phyloP scores from a whole-genome alignment of 2,888 invertebrate species.

The Chymomyza procnemis region DNA sequence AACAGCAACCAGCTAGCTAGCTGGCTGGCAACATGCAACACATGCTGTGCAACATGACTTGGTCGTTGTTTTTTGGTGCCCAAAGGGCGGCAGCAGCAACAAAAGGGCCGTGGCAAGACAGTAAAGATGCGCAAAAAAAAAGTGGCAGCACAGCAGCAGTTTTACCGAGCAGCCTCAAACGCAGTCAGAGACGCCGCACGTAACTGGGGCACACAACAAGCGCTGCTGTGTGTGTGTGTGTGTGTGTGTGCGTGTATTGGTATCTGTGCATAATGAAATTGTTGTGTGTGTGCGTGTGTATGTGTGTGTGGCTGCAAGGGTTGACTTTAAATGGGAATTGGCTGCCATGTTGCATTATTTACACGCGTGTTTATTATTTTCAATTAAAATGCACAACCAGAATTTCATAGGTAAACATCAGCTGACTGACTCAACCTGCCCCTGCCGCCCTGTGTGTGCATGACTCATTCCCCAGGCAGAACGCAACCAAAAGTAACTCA shows the following conservation, averaged over 20 bases:
- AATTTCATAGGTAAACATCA: constrained; percentile 59
- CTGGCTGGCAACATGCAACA: constrained; percentile 62
- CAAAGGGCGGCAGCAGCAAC: constrained; percentile 20
- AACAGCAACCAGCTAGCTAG: constrained; percentile 8
- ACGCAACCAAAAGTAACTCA: constrained; percentile 43
- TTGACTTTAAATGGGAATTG: not conserved
- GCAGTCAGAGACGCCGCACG: constrained; percentile 9
- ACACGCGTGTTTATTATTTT: constrained; percentile 71
- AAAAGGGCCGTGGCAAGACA: constrained; percentile 31
- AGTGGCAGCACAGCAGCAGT: constrained; percentile 4
- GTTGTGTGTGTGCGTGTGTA: constrained; percentile 31
- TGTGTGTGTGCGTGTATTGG: constrained; percentile 27
- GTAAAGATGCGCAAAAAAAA: constrained; percentile 34
- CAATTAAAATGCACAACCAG: constrained; percentile 58
- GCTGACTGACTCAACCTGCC: not conserved
- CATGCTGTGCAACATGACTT: constrained; percentile 68
- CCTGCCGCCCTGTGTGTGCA: not conserved
- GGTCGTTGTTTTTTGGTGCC: constrained; percentile 33
- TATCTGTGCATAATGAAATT: too few species aligned
- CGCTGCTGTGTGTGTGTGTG: constrained; percentile 23
- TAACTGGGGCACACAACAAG: constrained; percentile 33
- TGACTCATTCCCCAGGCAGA: constrained; percentile 55
- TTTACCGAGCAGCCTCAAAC: too few species aligned
- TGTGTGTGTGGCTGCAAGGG: constrained; percentile 14
- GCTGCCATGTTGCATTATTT: constrained; percentile 56